Percentiles rank a stretch among this genome's conserved stretches.
phyloP scores from a whole-genome alignment of 2,113 vertebrate species.

The Platichthys flesus region DNA sequence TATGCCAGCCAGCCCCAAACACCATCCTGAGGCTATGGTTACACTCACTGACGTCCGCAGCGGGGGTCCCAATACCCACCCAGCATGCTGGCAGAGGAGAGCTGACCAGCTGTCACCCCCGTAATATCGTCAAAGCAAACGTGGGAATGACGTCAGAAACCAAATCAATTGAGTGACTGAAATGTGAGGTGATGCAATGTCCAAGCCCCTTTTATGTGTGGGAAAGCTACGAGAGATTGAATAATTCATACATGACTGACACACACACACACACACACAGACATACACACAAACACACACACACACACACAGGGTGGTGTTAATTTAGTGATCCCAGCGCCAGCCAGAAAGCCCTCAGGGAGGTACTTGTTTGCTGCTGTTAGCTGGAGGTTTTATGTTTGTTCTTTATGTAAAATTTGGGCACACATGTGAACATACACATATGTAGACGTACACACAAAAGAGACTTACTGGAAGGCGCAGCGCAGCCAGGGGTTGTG shows the following conservation, averaged over 20 bases:
- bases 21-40: constrained; percentile 67
- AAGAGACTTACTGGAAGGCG: constrained; percentile 89
- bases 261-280: constrained; percentile 3
- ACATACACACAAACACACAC: constrained; percentile 8
- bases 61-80: constrained; percentile 78
- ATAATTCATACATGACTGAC: constrained; percentile 11
- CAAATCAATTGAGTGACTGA: constrained; percentile 34
- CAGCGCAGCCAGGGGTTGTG: constrained; percentile 84
- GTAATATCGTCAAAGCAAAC: constrained; percentile 61
- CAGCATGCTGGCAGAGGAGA: constrained; percentile 37
- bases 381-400: constrained; percentile 14
- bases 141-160: constrained; percentile 47
- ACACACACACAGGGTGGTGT: constrained; percentile 22
- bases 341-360: constrained; percentile 16
- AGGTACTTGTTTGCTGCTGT: not conserved
- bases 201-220: constrained; percentile 29
- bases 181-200: constrained; percentile 28
- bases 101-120: constrained; percentile 62
- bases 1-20: constrained; percentile 65
- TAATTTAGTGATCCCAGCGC: constrained; percentile 15
- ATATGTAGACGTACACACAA: not conserved
- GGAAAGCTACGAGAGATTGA: constrained; percentile 37
- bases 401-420: constrained; percentile 13
- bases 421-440: constrained; percentile 17
- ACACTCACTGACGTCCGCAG: constrained; percentile 81